phyloP scores from a whole-genome alignment of 1,140 invertebrate species.

The Steinernema feltiae region DNA sequence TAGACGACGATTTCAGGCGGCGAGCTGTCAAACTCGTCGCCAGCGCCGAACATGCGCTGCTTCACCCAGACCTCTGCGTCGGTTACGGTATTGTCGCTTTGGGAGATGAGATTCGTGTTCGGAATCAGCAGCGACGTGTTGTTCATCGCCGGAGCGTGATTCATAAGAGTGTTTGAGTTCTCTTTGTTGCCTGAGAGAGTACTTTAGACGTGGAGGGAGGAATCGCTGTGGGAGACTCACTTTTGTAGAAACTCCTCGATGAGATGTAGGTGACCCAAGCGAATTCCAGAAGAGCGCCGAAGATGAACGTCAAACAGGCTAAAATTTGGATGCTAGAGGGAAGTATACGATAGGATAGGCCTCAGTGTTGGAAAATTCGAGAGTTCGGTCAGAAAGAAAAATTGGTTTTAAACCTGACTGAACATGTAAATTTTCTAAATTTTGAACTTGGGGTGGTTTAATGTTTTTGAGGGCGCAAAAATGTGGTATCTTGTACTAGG shows the following conservation, averaged over 20 bases:
- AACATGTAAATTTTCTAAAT: too few relatives aligned
- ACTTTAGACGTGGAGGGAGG: neutral
- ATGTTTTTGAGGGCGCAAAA: too few relatives aligned
- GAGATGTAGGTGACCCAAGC: conserved; percentile 92
- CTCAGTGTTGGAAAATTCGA: too few relatives aligned
- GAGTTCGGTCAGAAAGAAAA: too few relatives aligned
- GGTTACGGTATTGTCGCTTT: neutral
- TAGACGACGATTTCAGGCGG: conserved; percentile 2
- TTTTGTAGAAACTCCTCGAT: conserved; percentile 53
- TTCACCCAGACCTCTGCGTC: neutral
- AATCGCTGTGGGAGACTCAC: conserved; percentile 27
- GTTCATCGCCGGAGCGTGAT: neutral
- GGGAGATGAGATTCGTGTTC: neutral
- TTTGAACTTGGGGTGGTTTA: too few relatives aligned
- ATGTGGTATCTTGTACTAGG: too few relatives aligned
- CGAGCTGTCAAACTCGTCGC: neutral
- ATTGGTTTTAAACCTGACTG: too few relatives aligned
- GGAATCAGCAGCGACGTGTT: neutral
- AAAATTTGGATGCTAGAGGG: conserved; percentile 12
- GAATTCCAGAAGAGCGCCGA: conserved; percentile 87
- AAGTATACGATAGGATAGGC: too few relatives aligned
- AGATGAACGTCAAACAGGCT: conserved; percentile 93
- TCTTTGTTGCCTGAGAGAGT: conserved; percentile 19
- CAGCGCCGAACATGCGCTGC: neutral
- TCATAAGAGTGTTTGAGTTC: neutral